Evolutionary conservation across 2,888 invertebrate genomes (phyloP).

Genomic region (Drosophila percnosoma): DNA sequence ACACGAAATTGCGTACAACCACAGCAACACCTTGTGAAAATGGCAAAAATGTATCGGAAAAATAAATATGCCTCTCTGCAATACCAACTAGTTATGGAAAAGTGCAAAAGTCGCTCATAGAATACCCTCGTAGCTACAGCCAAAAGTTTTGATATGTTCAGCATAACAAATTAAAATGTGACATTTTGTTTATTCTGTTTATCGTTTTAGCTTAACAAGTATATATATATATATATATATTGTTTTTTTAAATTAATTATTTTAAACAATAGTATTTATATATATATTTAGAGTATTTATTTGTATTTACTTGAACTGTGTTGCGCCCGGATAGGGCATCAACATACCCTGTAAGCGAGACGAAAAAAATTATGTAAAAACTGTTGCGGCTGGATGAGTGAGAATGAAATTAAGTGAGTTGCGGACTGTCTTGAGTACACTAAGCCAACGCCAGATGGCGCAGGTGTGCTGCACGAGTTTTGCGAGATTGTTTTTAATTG

Average conservation of each 20-base stretch:
- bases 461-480: conserved; percentile 24
- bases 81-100: conserved; percentile 12
- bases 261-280: not conserved
- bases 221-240: no score
- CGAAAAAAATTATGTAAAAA: conserved; percentile 18
- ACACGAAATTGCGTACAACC: conserved; percentile 42
- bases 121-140: conserved; percentile 13
- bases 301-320: not conserved
- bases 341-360: not conserved
- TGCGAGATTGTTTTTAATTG: conserved; percentile 36
- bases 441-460: conserved; percentile 17
- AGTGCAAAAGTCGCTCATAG: not conserved
- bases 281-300: not conserved
- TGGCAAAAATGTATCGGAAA: conserved; percentile 34
- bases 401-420: conserved; percentile 11
- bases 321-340: not conserved
- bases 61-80: conserved; percentile 17
- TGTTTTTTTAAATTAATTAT: not conserved
- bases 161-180: not conserved
- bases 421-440: conserved; percentile 3
- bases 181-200: not conserved
- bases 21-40: conserved; percentile 31
- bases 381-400: conserved; percentile 13
- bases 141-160: not conserved
- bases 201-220: not conserved